Percentiles rank a stretch among this genome's conserved stretches.
Evolutionary conservation across 30 jellyfish, hydroid and myxozoan genomes (phyloP).

Genomic region (Aurelia aurita): DNA sequence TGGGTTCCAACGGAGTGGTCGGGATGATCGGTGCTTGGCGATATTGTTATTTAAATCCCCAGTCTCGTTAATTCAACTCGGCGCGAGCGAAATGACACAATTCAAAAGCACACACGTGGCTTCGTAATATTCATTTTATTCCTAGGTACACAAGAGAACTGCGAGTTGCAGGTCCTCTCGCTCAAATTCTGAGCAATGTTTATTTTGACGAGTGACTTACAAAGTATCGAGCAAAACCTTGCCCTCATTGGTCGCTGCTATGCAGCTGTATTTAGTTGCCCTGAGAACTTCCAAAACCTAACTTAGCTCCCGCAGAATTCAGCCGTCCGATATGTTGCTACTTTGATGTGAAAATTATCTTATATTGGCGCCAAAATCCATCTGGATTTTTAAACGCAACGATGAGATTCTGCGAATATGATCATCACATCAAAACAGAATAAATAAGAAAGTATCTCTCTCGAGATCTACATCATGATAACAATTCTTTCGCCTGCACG

Average conservation of each 20-base stretch:
- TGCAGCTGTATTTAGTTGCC: slow-evolving; percentile 81
- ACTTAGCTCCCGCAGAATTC: not conserved
- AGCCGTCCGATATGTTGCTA: not conserved
- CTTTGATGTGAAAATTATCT: not conserved
- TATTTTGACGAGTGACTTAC: slow-evolving; percentile 59
- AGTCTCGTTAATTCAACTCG: slow-evolving; percentile 81
- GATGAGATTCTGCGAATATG: not conserved
- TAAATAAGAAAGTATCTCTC: not conserved
- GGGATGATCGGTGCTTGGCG: slow-evolving; percentile 59
- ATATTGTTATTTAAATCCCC: slow-evolving; percentile 82
- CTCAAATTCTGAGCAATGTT: slow-evolving; percentile 50
- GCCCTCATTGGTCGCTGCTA: slow-evolving; percentile 69
- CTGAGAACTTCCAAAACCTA: slow-evolving; percentile 15
- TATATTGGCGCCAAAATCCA: slow-evolving; percentile 75
- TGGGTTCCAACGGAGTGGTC: slow-evolving; percentile 81
- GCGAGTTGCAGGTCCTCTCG: slow-evolving; percentile 34
- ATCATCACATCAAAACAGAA: not conserved
- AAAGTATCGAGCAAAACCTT: slow-evolving; percentile 73
- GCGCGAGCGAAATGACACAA: slow-evolving; percentile 72
- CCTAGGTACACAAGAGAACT: slow-evolving; percentile 75
- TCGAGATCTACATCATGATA: not conserved
- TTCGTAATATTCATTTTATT: slow-evolving; percentile 50
- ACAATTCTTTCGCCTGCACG: slow-evolving; percentile 35
- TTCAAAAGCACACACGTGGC: slow-evolving; percentile 94
- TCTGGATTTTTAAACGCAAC: not conserved